phyloP scores from a whole-genome alignment of 2,888 invertebrate genomes.

The Dryomyza anilis region DNA sequence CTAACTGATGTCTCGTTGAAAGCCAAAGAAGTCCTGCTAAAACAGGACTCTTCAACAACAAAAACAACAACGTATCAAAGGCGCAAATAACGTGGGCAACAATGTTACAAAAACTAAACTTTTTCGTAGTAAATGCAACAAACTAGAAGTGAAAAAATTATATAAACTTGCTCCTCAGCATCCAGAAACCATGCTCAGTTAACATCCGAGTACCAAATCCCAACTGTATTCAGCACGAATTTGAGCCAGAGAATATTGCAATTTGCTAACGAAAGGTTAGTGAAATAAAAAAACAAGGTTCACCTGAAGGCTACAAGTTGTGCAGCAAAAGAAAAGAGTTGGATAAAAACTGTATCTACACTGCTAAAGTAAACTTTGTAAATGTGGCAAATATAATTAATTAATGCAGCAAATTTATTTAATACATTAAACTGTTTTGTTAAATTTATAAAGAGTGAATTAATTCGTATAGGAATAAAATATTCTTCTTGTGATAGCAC shows the following conservation, averaged over 20 bases:
- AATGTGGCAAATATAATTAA: too few species aligned
- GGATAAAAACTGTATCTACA: too few species aligned
- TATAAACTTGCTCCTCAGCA: not conserved
- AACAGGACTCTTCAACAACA: too few species aligned
- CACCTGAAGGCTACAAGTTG: not conserved
- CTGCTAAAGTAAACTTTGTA: too few species aligned
- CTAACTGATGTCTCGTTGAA: not conserved
- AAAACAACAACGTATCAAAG: not conserved
- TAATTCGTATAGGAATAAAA: too few species aligned
- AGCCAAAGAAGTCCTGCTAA: slow-evolving; percentile 7
- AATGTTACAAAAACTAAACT: too few species aligned
- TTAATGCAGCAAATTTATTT: too few species aligned
- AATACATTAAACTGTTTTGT: too few species aligned
- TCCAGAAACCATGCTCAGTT: not conserved
- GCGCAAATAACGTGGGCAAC: not conserved
- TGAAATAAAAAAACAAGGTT: too few species aligned
- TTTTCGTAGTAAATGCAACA: not conserved
- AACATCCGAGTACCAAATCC: not conserved
- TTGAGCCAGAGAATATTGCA: slow-evolving; percentile 2
- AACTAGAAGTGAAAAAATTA: not conserved
- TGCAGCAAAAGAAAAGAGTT: too few species aligned
- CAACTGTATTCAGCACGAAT: not conserved
- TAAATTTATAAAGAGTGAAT: too few species aligned
- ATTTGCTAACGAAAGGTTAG: slow-evolving; percentile 10
- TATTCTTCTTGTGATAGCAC: too few species aligned